Percentiles rank a stretch among this genome's conserved stretches.
phyloP scores from a whole-genome alignment of 2,113 vertebrate species.

The Nannobrachium achirus region DNA sequence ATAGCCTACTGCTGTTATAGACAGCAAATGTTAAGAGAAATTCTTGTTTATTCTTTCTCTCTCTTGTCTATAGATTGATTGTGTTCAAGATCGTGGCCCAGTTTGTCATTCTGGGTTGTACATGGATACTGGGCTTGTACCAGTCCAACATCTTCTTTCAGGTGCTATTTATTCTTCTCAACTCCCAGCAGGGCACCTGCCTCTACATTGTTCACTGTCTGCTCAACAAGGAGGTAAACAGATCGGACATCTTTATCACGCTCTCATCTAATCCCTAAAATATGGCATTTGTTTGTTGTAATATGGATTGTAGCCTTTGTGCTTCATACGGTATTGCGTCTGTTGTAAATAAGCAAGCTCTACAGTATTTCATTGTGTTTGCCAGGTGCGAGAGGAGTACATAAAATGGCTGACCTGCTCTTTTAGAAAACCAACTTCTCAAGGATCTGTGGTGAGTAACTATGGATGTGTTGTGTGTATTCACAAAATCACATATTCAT shows the following conservation, averaged over 20 bases:
- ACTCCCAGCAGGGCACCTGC: constrained; percentile 78
- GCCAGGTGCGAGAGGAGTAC: constrained; percentile 59
- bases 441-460: constrained; percentile 33
- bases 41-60: no score
- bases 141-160: constrained; percentile 58
- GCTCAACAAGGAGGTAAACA: constrained; percentile 74
- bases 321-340: background rate
- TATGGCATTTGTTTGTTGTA: no score
- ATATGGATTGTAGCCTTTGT: background rate
- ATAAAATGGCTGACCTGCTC: constrained; percentile 49
- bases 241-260: no score
- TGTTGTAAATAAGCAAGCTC: no score
- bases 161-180: constrained; percentile 67
- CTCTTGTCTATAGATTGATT: constrained; percentile 51
- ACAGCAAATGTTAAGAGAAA: no score
- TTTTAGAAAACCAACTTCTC: constrained; percentile 4
- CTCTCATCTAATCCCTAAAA: no score
- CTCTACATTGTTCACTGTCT: constrained; percentile 77
- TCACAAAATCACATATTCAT: no score
- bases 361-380: no score
- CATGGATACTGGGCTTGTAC: constrained; percentile 74
- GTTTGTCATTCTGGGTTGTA: constrained; percentile 72
- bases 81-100: constrained; percentile 75
- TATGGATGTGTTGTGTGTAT: background rate
- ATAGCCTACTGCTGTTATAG: no score